Percentiles rank a stretch among this genome's conserved stretches.
Conservation (phyloP, 2,113 vertebrate genomes). For the Fregata magnificens region DNA sequence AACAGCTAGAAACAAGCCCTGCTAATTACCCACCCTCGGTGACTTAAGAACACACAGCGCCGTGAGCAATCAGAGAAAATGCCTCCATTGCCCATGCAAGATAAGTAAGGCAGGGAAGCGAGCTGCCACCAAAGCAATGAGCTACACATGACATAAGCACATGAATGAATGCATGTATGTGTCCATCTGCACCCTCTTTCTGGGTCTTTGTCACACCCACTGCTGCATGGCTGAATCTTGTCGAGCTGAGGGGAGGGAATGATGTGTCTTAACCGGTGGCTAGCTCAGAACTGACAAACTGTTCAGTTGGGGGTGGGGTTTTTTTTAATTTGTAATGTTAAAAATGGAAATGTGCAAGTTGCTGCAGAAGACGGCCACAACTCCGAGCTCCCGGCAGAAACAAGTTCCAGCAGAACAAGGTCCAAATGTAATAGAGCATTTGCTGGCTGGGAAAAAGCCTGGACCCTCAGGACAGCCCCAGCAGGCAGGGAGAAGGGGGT, state of each 20-base stretch:
- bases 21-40: neutral
- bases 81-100: neutral
- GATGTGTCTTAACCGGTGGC: neutral
- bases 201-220: neutral
- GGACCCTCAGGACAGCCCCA: neutral
- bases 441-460: neutral
- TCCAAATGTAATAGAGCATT: neutral
- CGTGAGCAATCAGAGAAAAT: neutral
- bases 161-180: neutral
- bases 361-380: neutral
- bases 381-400: neutral
- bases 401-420: neutral
- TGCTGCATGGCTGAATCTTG: neutral
- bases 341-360: neutral
- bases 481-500: neutral
- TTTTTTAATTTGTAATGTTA: neutral
- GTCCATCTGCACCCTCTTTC: neutral
- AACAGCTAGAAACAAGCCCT: neutral
- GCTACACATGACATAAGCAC: neutral
- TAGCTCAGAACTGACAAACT: neutral
- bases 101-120: neutral
- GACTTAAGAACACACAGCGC: neutral
- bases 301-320: neutral
- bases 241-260: neutral
- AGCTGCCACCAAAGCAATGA: neutral